Percentiles rank a stretch among this genome's conserved stretches.
These are phyloP conservation scores for Plecotus auritus DNA, from an alignment of 2,113 vertebrate species.

Conservation along the genomic window DNA sequence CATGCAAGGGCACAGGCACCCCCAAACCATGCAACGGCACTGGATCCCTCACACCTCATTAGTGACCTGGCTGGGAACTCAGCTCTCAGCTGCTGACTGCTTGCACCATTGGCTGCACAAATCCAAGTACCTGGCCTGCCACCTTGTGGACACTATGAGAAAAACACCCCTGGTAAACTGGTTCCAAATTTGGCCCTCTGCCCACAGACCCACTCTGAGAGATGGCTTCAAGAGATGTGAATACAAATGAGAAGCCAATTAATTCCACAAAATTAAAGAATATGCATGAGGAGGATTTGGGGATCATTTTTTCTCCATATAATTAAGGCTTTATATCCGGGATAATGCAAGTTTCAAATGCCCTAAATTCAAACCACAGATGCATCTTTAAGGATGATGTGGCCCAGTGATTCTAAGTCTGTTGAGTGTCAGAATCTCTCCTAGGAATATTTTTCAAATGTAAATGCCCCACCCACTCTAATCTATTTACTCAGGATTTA, in stretches of 20 bases:
- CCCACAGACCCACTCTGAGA: not conserved
- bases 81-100: not conserved
- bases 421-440: not conserved
- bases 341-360: not conserved
- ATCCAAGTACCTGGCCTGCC: slow-evolving; percentile 75
- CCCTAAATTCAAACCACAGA: not conserved
- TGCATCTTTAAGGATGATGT: not conserved
- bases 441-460: not conserved
- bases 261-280: not conserved
- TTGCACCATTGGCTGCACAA: not conserved
- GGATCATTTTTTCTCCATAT: not conserved
- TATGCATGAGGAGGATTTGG: too few relatives aligned
- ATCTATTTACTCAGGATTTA: not conserved
- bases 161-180: not conserved
- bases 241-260: not conserved
- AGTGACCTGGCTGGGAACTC: not conserved
- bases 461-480: not conserved
- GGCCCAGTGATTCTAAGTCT: not conserved
- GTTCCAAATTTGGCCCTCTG: not conserved
- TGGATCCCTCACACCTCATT: accelerated
- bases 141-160: slow-evolving; percentile 64
- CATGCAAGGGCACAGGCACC: not conserved
- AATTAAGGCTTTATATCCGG: not conserved
- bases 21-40: not conserved
- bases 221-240: not conserved